Evolutionary conservation across 1,140 invertebrate species (phyloP), one percentile per base, ranked within the genome.

Genomic region (Hypothenemus hampei): DNA sequence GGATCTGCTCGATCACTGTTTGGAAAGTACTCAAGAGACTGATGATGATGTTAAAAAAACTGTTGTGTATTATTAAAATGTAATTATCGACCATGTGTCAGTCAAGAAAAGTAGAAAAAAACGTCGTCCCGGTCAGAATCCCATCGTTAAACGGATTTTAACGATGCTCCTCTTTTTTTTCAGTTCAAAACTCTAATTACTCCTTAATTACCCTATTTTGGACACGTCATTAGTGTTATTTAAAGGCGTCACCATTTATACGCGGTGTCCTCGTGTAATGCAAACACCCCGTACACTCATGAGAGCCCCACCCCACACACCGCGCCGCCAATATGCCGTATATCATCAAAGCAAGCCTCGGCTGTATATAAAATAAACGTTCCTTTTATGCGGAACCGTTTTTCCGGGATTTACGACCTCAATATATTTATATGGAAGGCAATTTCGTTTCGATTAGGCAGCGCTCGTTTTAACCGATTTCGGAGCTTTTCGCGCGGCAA

Each of bases 341-440:
- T 63, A 66, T 68, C 66, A n/a, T n/a, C n/a, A n/a, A n/a, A n/a
- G n/a, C n/a, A 66, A 61, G 61, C 41, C 47, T 21, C 47, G 36
- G 64, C 62, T 67, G 61, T 67, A 64, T n/a, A n/a, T 66, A 63
- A 67, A 68, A 69, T 68, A 68, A 66, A 66, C 63, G 60, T 65
- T 64, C 64, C 61, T 63, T 67, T 68, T 68, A 66, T 64, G 62
- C 63, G 59, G 65, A 65, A 68, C 60, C 65, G 65, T 67, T 65
- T 62, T 59, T 57, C n/a, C 43, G 51, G 59, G 69, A 70, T 70
- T 70, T 70, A 70, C 65, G 59, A 60, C 67, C 57, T 62, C 69
- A 65, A 70, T 70, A 69, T 70, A 70, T 70, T 70, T 70, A 69
- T 71, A 69, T 69, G 65, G 69, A 65, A 70, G 65, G 69, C 68